Percentiles rank a stretch among this genome's conserved stretches.
These are phyloP conservation scores for Symphodus melops DNA, from an alignment of 2,113 vertebrate genomes.

Conservation along the genomic window DNA sequence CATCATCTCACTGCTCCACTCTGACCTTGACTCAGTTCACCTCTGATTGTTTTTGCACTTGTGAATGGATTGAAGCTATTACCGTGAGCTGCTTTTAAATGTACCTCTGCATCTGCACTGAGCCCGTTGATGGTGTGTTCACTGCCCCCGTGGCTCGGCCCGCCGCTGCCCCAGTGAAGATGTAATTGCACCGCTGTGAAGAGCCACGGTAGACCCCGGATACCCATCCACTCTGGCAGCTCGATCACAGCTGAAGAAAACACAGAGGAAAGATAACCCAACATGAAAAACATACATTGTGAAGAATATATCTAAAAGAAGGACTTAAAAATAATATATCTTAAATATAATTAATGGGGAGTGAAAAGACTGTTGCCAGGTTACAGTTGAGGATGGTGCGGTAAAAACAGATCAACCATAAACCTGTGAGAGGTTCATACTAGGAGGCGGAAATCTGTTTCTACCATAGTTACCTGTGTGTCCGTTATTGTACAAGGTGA, in stretches of 20 bases:
- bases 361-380: constrained; percentile 12
- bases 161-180: constrained; percentile 90
- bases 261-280: neutral
- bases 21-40: neutral
- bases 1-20: neutral
- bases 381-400: constrained; percentile 6
- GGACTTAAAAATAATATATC: neutral
- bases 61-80: neutral
- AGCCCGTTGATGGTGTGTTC: constrained; percentile 89
- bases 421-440: neutral
- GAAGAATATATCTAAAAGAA: neutral
- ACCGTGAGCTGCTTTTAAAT: constrained; percentile 7
- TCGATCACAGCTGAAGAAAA: constrained; percentile 84
- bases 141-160: constrained; percentile 77
- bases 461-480: constrained; percentile 88
- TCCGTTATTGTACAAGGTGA: constrained; percentile 88
- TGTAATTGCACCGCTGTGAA: constrained; percentile 90
- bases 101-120: constrained; percentile 88
- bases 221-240: constrained; percentile 84
- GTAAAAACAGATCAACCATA: constrained; percentile 12
- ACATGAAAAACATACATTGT: neutral
- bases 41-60: neutral
- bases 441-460: neutral
- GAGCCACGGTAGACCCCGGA: constrained; percentile 84
- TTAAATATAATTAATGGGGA: neutral